Conservation (phyloP, 2,888 invertebrate genomes). For the Tridacna crocea region DNA sequence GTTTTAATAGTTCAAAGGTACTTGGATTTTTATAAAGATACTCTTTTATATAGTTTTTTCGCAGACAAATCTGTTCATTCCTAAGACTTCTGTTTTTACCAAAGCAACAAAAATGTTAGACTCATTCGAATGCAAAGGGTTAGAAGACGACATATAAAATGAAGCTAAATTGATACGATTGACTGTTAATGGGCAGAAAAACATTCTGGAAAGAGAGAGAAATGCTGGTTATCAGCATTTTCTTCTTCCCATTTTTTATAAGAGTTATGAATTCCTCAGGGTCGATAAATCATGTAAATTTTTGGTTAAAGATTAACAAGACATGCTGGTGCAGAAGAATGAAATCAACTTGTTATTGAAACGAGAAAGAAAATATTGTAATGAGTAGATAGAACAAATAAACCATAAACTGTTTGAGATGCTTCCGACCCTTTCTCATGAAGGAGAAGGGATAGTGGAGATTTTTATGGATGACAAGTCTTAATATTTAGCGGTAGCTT, state of each 20-base stretch:
- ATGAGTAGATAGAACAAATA: not conserved
- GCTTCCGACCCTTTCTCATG: too few species aligned
- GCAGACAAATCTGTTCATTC: too few species aligned
- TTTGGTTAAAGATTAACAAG: not conserved
- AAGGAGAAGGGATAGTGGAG: not conserved
- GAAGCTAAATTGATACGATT: not conserved
- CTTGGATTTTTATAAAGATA: too few species aligned
- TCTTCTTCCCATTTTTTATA: not conserved
- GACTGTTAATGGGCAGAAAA: not conserved
- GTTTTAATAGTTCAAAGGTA: too few species aligned
- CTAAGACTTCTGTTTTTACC: too few species aligned
- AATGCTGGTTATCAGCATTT: not conserved
- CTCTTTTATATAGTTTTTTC: too few species aligned
- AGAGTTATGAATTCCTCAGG: not conserved
- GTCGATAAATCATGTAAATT: not conserved
- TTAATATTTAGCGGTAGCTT: not conserved
- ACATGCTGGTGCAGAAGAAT: not conserved
- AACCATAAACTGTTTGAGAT: not conserved
- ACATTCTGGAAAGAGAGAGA: not conserved
- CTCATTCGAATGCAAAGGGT: too few species aligned
- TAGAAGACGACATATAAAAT: too few species aligned
- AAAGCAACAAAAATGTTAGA: too few species aligned
- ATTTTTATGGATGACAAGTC: constrained; percentile 20
- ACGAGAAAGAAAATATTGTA: not conserved
- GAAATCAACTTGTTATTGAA: not conserved